phyloP scores from a whole-genome alignment of 1,140 invertebrate species.

The Chironomus tepperi region DNA sequence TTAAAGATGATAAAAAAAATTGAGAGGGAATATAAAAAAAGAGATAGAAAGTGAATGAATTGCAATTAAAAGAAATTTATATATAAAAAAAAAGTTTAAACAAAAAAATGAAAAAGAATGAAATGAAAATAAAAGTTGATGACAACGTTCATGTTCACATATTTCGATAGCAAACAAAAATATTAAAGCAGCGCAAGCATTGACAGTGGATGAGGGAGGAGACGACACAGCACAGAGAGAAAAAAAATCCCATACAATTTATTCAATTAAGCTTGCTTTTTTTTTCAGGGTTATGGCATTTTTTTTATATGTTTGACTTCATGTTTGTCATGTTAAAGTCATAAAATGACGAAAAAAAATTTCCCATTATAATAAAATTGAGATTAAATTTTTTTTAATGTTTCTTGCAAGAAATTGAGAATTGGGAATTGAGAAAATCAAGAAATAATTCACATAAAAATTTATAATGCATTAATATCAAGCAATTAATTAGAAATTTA shows the following conservation, averaged over 20 bases:
- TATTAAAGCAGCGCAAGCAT: not conserved
- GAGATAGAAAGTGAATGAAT: not conserved
- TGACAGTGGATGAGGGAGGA: not conserved
- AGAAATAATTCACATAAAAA: too few species aligned
- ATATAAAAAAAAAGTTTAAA: not conserved
- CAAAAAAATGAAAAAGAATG: not conserved
- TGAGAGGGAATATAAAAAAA: not conserved
- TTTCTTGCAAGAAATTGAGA: too few species aligned
- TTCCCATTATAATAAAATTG: too few species aligned
- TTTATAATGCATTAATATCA: too few species aligned
- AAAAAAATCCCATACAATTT: constrained; percentile 21
- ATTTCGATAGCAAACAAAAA: not conserved
- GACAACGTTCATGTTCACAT: not conserved
- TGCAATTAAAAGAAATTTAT: constrained; percentile 16
- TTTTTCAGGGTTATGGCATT: not conserved
- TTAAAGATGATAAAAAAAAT: not conserved
- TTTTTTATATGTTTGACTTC: not conserved
- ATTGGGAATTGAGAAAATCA: too few species aligned
- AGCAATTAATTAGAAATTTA: too few species aligned
- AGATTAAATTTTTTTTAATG: too few species aligned
- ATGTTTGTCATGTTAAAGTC: constrained; percentile 8
- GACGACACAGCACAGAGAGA: not conserved
- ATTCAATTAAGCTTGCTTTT: constrained; percentile 22
- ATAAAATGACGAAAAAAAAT: not conserved
- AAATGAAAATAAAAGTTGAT: constrained; percentile 3